Evolutionary conservation across 2,888 invertebrate genomes (phyloP).

Genomic region (Periphyllus acericola): DNA sequence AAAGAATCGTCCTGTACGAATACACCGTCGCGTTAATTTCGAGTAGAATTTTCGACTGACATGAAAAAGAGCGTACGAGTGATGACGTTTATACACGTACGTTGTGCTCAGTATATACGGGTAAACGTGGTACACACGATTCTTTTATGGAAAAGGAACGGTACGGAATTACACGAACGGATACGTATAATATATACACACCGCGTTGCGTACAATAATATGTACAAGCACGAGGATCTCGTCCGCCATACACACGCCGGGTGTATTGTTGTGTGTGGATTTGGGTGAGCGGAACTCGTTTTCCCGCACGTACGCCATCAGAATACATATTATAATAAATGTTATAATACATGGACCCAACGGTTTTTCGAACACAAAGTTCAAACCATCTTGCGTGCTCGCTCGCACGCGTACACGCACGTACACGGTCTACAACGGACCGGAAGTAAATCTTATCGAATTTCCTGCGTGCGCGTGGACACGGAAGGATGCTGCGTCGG

Average conservation of each 20-base stretch:
- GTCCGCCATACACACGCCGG: background rate
- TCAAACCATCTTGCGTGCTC: background rate
- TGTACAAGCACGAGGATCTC: background rate
- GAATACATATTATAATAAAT: too few species aligned
- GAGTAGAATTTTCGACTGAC: background rate
- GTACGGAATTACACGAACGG: background rate
- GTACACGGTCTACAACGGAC: background rate
- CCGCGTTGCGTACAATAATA: too few species aligned
- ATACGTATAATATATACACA: background rate
- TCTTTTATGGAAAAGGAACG: background rate
- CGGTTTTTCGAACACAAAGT: background rate
- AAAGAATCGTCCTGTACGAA: too few species aligned
- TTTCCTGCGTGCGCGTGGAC: background rate
- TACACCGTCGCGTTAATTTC: too few species aligned
- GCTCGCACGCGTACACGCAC: background rate
- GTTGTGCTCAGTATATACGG: too few species aligned
- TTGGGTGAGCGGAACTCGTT: slow-evolving; percentile 17
- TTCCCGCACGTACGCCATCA: slow-evolving; percentile 26
- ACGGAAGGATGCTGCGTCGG: background rate
- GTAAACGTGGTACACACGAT: too few species aligned
- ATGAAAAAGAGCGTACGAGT: background rate
- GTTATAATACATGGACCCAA: too few species aligned
- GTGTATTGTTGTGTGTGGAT: background rate
- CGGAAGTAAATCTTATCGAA: background rate
- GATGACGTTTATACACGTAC: background rate